Evolutionary conservation across 2,888 invertebrate genomes (phyloP).

Genomic region (Elmis aenea): DNA sequence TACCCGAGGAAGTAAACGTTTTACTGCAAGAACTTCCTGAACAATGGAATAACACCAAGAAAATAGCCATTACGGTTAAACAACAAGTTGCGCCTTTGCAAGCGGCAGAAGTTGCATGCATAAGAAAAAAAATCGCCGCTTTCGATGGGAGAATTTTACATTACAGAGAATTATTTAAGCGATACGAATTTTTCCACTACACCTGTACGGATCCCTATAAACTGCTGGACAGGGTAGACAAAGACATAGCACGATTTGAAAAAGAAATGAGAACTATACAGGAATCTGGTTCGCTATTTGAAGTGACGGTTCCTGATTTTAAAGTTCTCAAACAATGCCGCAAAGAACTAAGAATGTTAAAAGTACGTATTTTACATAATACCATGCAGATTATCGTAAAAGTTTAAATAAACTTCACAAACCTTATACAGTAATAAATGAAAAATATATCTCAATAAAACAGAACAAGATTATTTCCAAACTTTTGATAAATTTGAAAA

Average conservation of each 20-base stretch:
- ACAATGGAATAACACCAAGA: slow-evolving; percentile 93
- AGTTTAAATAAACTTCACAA: no score
- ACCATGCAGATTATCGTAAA: no score
- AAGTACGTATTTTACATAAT: slow-evolving; percentile 61
- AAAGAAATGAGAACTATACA: slow-evolving; percentile 81
- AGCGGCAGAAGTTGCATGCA: slow-evolving; percentile 88
- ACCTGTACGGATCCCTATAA: slow-evolving; percentile 69
- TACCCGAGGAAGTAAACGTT: slow-evolving; percentile 93
- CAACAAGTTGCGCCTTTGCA: slow-evolving; percentile 93
- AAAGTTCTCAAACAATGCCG: slow-evolving; percentile 88
- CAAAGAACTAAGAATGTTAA: slow-evolving; percentile 81
- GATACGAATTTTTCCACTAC: slow-evolving; percentile 71
- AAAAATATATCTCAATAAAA: no score
- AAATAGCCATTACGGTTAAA: slow-evolving; percentile 83
- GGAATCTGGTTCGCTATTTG: slow-evolving; percentile 88
- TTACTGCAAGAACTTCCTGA: slow-evolving; percentile 89
- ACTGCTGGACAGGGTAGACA: slow-evolving; percentile 72
- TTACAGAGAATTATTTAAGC: slow-evolving; percentile 84
- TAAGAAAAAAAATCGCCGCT: slow-evolving; percentile 76
- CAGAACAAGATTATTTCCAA: no score
- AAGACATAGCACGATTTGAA: slow-evolving; percentile 75
- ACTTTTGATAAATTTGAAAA: no score
- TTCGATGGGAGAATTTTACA: slow-evolving; percentile 81
- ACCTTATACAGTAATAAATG: no score
- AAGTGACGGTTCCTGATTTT: slow-evolving; percentile 92